These are phyloP conservation scores for Allygus modestus DNA, from an alignment of 2,888 invertebrate species.

Conservation along the genomic window DNA sequence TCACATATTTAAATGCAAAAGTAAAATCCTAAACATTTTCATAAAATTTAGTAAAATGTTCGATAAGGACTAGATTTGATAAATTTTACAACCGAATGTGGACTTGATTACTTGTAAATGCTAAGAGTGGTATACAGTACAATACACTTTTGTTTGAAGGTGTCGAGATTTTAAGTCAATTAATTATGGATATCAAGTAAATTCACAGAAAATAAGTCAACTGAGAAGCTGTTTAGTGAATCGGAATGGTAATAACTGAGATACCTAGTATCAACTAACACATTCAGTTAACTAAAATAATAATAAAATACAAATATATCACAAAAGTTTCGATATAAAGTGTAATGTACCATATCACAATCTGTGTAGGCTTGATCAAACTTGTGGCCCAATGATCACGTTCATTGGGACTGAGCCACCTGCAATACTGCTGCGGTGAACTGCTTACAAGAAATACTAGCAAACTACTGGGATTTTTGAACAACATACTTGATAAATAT, in stretches of 20 bases:
- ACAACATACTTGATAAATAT: neutral
- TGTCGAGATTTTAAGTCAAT: neutral
- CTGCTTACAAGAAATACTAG: neutral
- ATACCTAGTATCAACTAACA: neutral
- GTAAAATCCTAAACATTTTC: slow-evolving; percentile 24
- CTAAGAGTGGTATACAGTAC: slow-evolving; percentile 43
- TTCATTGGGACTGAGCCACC: neutral
- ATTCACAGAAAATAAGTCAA: neutral
- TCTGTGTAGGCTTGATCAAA: neutral
- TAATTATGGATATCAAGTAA: neutral
- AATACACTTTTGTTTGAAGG: slow-evolving; percentile 42
- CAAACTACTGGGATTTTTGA: neutral
- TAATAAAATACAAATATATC: slow-evolving; percentile 16
- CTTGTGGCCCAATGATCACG: neutral
- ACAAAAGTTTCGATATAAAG: slow-evolving; percentile 18
- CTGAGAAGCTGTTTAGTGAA: neutral
- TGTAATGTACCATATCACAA: slow-evolving; percentile 55
- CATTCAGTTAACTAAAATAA: neutral
- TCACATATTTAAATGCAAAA: slow-evolving; percentile 53
- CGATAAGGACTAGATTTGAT: slow-evolving; percentile 52
- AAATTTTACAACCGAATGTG: slow-evolving; percentile 29
- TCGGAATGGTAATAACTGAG: neutral
- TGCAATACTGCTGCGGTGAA: slow-evolving; percentile 28
- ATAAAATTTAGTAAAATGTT: slow-evolving; percentile 22
- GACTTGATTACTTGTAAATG: neutral